phyloP scores from a whole-genome alignment of 1,140 invertebrate genomes.

The Ceratina calcarata region DNA sequence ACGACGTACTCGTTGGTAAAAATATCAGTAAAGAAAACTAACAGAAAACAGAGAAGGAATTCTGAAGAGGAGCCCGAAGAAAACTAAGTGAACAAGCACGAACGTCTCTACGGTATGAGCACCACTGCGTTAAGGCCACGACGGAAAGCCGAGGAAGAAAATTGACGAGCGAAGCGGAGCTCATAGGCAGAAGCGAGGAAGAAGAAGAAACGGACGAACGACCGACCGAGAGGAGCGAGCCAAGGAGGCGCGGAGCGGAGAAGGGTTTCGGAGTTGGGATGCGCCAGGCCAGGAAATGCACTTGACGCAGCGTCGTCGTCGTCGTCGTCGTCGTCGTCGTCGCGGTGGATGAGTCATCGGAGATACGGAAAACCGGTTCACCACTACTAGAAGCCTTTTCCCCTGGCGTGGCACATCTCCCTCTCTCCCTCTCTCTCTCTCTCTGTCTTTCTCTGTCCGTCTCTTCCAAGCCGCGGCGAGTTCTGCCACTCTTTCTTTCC shows the following conservation, averaged over 20 bases:
- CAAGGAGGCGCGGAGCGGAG: not conserved
- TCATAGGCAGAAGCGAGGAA: not conserved
- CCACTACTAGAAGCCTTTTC: conserved; percentile 57
- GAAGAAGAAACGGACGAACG: not conserved
- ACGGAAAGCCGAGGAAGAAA: conserved; percentile 27
- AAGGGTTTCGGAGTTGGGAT: conserved; percentile 65
- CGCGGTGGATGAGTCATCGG: conserved; percentile 76
- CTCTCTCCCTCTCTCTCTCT: not conserved
- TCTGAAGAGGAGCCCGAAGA: no score
- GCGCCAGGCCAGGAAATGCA: conserved; percentile 78
- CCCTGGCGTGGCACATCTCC: conserved; percentile 19
- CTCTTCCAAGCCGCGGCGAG: conserved; percentile 6
- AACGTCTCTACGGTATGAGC: conserved; percentile 54
- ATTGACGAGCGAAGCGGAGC: not conserved
- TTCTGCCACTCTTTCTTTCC: conserved; percentile 39
- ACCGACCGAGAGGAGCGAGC: not conserved
- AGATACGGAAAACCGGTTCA: conserved; percentile 79
- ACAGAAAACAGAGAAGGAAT: no score
- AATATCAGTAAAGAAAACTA: no score
- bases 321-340: conserved; percentile 47
- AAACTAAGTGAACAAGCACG: no score
- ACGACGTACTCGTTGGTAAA: no score
- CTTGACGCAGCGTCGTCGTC: conserved; percentile 77
- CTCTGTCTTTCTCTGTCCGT: conserved; percentile 6
- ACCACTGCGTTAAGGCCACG: conserved; percentile 52